phyloP scores from a whole-genome alignment of 2,797 vertebrate genomes.

The Rhyacichthys aspro region DNA sequence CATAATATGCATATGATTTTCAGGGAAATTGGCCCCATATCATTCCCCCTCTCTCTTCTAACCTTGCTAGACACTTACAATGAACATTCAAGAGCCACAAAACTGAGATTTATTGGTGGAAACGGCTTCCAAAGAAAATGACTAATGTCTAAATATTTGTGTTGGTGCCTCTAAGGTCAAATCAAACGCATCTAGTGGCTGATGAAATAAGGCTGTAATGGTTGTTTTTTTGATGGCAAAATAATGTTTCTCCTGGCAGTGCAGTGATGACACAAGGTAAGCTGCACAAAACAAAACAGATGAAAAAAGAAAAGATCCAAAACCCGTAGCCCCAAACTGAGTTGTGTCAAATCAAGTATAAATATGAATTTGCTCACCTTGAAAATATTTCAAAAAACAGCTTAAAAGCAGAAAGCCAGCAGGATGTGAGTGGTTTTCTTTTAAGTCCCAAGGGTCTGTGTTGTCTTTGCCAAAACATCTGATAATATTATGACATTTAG shows the following conservation, averaged over 20 bases:
- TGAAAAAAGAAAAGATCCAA: conserved; percentile 7
- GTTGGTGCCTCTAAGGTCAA: conserved; percentile 28
- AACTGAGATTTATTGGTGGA: conserved; percentile 2
- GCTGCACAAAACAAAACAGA: conserved; percentile 7
- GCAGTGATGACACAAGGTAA: conserved; percentile 4
- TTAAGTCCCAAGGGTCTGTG: conserved; percentile 32
- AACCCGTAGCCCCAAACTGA: conserved; percentile 34
- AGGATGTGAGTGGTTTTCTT: conserved; percentile 43
- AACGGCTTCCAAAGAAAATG: conserved; percentile 1
- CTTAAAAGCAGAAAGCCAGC: conserved; percentile 26
- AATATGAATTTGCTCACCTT: conserved; percentile 63
- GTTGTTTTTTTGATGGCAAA: conserved; percentile 34
- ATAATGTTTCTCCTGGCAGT: conserved; percentile 21
- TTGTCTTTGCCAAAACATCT: conserved; percentile 13
- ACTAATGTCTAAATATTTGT: conserved; percentile 20
- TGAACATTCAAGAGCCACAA: neutral
- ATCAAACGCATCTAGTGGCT: conserved; percentile 36
- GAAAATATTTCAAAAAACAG: conserved; percentile 56
- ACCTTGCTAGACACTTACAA: no score
- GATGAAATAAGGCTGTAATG: conserved; percentile 48
- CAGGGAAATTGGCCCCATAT: no score
- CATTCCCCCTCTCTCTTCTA: no score
- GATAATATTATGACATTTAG: conserved; percentile 6
- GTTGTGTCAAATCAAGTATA: conserved; percentile 36
- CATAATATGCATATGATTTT: no score